Percentiles rank a stretch among this genome's conserved stretches.
phyloP scores from a whole-genome alignment of 2,113 vertebrate genomes.

The Micromys minutus region DNA sequence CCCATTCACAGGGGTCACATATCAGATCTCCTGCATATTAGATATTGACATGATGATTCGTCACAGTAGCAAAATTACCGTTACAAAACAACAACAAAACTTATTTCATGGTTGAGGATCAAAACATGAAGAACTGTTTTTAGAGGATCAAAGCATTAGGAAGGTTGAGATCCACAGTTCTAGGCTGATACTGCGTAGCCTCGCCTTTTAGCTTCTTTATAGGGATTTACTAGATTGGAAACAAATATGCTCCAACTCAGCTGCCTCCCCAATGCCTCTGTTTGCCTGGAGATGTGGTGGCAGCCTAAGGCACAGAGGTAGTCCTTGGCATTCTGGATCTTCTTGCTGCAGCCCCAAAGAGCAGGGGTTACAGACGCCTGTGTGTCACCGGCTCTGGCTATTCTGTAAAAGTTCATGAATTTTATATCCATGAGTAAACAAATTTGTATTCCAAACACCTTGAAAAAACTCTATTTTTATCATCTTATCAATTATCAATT shows the following conservation, averaged over 20 bases:
- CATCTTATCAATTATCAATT: neutral
- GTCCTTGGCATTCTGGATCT: neutral
- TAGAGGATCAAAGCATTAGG: too few relatives aligned
- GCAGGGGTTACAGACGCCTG: neutral
- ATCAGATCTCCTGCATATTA: neutral
- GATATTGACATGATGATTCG: neutral
- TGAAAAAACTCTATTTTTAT: neutral
- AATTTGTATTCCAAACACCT: neutral
- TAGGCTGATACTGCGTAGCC: neutral
- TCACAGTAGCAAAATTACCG: neutral
- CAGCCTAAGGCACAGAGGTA: neutral
- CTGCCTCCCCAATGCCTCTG: too few relatives aligned
- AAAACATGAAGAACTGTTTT: neutral
- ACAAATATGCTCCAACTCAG: neutral
- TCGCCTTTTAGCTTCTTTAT: neutral
- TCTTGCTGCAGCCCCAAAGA: neutral
- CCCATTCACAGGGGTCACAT: neutral
- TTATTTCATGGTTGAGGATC: neutral
- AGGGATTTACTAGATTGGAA: too few relatives aligned
- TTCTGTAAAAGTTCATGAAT: neutral
- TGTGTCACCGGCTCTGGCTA: neutral
- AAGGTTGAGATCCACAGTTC: neutral
- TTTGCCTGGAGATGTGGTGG: fast-evolving
- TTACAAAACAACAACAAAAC: neutral
- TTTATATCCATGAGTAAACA: neutral